A percentile compares a stretch with the other conserved stretches of the same genome.
Evolutionary conservation across 2,888 invertebrate genomes (phyloP).

Genomic region (Lasioglossum oenotherae): DNA sequence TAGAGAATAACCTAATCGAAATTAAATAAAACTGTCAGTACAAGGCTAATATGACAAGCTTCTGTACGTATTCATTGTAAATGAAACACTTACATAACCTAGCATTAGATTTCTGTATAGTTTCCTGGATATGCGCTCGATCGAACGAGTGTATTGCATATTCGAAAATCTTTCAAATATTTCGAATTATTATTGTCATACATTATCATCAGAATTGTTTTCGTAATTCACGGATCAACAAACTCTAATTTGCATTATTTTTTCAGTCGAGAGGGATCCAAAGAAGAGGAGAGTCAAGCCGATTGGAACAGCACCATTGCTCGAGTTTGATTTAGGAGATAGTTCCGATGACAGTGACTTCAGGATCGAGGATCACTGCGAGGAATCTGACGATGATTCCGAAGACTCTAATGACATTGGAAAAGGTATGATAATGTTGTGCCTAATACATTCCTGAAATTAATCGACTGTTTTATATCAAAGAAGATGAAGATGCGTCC

Average conservation of each 20-base stretch:
- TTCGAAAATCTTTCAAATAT: not conserved
- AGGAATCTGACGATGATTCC: conserved; percentile 92
- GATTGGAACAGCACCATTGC: conserved; percentile 89
- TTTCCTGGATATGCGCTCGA: conserved; percentile 15
- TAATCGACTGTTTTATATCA: conserved; percentile 18
- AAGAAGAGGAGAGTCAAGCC: conserved; percentile 93
- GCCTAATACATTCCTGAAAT: not conserved
- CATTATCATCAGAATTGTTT: too few species aligned
- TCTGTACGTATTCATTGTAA: conserved; percentile 68
- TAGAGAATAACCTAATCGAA: conserved; percentile 19
- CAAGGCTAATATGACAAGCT: conserved; percentile 61
- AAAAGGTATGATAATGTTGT: conserved; percentile 81
- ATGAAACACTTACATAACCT: conserved; percentile 66
- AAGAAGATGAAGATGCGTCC: conserved; percentile 64
- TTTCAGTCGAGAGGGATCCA: conserved; percentile 89
- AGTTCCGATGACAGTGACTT: conserved; percentile 98
- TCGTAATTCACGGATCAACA: not conserved
- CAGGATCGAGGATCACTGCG: conserved; percentile 93
- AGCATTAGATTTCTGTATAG: conserved; percentile 33
- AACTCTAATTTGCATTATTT: conserved; percentile 27
- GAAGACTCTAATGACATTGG: conserved; percentile 89
- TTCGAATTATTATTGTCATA: too few species aligned
- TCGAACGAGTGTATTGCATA: conserved; percentile 1
- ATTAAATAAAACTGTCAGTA: conserved; percentile 36
- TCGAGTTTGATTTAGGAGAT: conserved; percentile 94